Conservation (phyloP, 2,797 vertebrate genomes). For the Amblyraja radiata region DNA sequence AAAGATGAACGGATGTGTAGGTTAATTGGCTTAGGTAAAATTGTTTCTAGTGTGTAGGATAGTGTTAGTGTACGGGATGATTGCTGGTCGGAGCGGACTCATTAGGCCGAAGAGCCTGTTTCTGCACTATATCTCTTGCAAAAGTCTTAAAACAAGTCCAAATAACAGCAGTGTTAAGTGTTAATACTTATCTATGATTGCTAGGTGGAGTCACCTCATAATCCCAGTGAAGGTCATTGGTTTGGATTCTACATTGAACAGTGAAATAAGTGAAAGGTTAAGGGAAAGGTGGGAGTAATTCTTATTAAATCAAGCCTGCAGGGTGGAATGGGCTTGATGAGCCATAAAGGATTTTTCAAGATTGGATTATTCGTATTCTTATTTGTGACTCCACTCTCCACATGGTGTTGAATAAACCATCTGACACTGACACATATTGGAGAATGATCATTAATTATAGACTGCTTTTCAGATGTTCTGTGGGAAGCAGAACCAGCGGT, state of each 20-base stretch:
- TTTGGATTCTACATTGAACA: not conserved
- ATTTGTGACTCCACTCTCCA: not conserved
- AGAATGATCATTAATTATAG: not conserved
- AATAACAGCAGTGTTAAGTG: not conserved
- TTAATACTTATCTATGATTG: not conserved
- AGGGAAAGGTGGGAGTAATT: not conserved
- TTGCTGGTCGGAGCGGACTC: too few species aligned
- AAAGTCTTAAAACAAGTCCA: too few species aligned
- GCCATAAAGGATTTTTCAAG: not conserved
- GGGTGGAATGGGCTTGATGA: not conserved
- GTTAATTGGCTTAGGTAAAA: too few species aligned
- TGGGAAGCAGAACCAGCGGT: not conserved
- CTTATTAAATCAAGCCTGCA: not conserved
- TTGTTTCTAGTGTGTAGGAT: too few species aligned
- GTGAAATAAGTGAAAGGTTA: not conserved
- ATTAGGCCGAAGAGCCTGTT: too few species aligned
- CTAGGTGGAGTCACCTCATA: not conserved
- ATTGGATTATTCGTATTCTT: not conserved
- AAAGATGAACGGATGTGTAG: too few species aligned
- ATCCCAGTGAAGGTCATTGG: not conserved
- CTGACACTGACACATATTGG: not conserved
- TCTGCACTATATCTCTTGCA: not conserved
- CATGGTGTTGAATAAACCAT: not conserved
- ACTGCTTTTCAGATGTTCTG: not conserved
- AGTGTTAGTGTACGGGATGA: too few species aligned